These are phyloP conservation scores for Sebastes miniatus DNA, from an alignment of 2,797 vertebrate genomes.

Conservation along the genomic window DNA sequence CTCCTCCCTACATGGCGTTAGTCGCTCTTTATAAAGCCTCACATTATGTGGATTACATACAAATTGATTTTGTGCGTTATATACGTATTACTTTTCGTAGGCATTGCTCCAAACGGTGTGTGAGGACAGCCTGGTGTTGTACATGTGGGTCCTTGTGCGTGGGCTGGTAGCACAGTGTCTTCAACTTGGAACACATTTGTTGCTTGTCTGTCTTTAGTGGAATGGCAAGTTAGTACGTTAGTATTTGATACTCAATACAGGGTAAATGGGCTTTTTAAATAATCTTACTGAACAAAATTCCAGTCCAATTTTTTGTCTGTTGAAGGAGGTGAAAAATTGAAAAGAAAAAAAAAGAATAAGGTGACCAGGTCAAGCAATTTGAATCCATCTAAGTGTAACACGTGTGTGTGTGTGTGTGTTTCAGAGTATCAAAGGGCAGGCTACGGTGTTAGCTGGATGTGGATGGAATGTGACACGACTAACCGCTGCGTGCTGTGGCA, in stretches of 20 bases:
- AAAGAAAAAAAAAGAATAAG: neutral
- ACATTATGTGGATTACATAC: too few species aligned
- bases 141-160: too few species aligned
- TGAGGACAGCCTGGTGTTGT: too few species aligned
- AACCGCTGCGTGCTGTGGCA: slow-evolving; percentile 48
- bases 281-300: neutral
- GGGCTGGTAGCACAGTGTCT: too few species aligned
- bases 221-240: neutral
- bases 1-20: too few species aligned
- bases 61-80: too few species aligned
- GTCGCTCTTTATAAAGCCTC: too few species aligned
- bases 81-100: too few species aligned
- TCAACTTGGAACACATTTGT: too few species aligned
- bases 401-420: slow-evolving; percentile 12
- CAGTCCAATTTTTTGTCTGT: neutral
- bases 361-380: neutral
- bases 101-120: too few species aligned
- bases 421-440: slow-evolving; percentile 35
- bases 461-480: slow-evolving; percentile 64
- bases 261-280: neutral
- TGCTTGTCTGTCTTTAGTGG: too few species aligned
- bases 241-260: neutral
- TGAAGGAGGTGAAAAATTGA: neutral
- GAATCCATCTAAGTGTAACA: neutral
- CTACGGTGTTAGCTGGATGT: slow-evolving; percentile 33